Percentiles rank a stretch among this genome's conserved stretches.
phyloP scores from a whole-genome alignment of 23 tunicate genomes.

The Halocynthia aurantium region DNA sequence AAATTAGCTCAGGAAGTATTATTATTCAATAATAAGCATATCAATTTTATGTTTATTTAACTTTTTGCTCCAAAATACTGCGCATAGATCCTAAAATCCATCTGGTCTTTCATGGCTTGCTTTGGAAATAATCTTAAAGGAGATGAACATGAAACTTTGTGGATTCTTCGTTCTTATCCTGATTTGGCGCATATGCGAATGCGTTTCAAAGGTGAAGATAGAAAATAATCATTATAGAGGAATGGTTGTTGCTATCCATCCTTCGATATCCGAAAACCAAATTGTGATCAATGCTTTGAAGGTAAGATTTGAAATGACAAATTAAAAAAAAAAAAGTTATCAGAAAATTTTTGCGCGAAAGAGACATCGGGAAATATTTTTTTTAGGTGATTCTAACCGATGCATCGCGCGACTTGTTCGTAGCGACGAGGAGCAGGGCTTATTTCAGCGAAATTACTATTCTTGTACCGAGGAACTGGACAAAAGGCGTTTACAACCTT shows the following conservation, averaged over 20 bases:
- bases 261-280: conserved; percentile 54
- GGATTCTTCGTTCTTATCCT: too few species aligned
- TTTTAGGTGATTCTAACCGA: conserved; percentile 41
- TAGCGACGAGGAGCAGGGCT: conserved; percentile 52
- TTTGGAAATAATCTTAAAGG: too few species aligned
- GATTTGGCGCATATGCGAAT: too few species aligned
- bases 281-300: conserved; percentile 23
- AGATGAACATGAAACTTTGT: too few species aligned
- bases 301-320: conserved; percentile 15
- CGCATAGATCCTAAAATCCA: too few species aligned
- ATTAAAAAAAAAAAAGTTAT: background rate
- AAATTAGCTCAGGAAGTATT: too few species aligned
- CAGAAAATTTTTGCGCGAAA: background rate
- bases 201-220: background rate
- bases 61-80: too few species aligned
- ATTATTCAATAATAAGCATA: too few species aligned
- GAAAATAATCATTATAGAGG: conserved; percentile 52
- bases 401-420: conserved; percentile 31
- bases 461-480: conserved; percentile 57
- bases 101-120: too few species aligned
- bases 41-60: too few species aligned
- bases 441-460: conserved; percentile 48
- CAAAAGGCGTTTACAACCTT: conserved; percentile 6
- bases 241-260: conserved; percentile 82
- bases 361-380: background rate